These are phyloP conservation scores for Zosterops pallidus DNA, from an alignment of 2,113 vertebrate genomes.

Conservation along the genomic window DNA sequence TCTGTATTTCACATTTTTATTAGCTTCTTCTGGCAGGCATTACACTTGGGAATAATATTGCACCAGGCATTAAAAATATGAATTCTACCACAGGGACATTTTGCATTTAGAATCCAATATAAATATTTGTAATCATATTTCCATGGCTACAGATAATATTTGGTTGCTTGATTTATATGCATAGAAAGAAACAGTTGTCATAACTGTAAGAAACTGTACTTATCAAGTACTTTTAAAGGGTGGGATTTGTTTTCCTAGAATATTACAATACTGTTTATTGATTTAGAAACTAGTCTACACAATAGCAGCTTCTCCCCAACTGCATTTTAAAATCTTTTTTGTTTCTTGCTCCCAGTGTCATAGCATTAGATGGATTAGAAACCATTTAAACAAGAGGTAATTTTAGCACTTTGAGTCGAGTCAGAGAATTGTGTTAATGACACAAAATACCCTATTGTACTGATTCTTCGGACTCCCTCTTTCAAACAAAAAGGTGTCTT, in stretches of 20 bases:
- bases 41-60: slow-evolving; percentile 79
- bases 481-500: slow-evolving; percentile 75
- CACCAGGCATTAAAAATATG: slow-evolving; percentile 77
- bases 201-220: slow-evolving; percentile 77
- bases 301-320: slow-evolving; percentile 68
- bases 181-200: slow-evolving; percentile 79
- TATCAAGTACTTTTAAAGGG: slow-evolving; percentile 74
- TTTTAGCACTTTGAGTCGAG: slow-evolving; percentile 71
- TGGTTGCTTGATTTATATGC: slow-evolving; percentile 83
- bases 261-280: slow-evolving; percentile 70
- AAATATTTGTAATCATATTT: slow-evolving; percentile 79
- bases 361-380: slow-evolving; percentile 69
- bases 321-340: slow-evolving; percentile 52
- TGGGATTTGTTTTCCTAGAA: slow-evolving; percentile 68
- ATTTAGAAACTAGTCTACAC: slow-evolving; percentile 69
- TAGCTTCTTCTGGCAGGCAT: slow-evolving; percentile 77
- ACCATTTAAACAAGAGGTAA: slow-evolving; percentile 60
- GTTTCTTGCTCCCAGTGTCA: slow-evolving; percentile 63
- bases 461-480: slow-evolving; percentile 65
- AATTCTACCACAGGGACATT: slow-evolving; percentile 76
- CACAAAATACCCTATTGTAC: slow-evolving; percentile 52
- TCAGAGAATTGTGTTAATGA: slow-evolving; percentile 67
- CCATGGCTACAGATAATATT: slow-evolving; percentile 79
- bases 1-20: slow-evolving; percentile 76
- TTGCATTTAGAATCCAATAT: slow-evolving; percentile 78